phyloP scores from a whole-genome alignment of 2,113 vertebrate species.

The Oxyura jamaicensis region DNA sequence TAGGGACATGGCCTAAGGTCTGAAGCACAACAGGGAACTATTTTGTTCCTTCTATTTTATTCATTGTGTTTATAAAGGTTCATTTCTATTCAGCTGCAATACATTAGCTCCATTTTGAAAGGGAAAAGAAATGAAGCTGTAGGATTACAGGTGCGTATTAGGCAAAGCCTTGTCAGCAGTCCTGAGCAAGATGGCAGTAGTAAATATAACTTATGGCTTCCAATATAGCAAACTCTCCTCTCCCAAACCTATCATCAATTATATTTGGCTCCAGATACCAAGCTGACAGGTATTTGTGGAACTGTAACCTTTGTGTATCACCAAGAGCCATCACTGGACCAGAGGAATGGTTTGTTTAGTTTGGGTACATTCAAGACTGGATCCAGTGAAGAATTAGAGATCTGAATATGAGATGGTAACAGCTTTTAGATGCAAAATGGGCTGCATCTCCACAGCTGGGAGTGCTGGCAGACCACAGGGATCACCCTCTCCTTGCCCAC shows the following conservation, averaged over 20 bases:
- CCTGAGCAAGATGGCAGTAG: not conserved
- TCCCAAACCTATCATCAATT: not conserved
- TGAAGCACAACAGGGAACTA: not conserved
- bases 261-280: not conserved
- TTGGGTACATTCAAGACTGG: not conserved
- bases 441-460: not conserved
- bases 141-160: not conserved
- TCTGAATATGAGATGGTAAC: not conserved
- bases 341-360: not conserved
- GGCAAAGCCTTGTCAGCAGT: not conserved
- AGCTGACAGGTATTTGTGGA: not conserved
- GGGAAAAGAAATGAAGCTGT: not conserved
- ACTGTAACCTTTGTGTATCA: not conserved
- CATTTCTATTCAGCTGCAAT: not conserved
- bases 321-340: not conserved
- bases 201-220: not conserved
- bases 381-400: not conserved
- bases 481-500: not conserved
- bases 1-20: not conserved
- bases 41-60: not conserved
- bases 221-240: not conserved
- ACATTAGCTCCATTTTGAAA: not conserved
- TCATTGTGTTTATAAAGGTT: not conserved
- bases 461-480: not conserved
- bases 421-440: not conserved